These are phyloP conservation scores for Rhodeus uyekii DNA, from an alignment of 2,797 vertebrate genomes.

Conservation along the genomic window DNA sequence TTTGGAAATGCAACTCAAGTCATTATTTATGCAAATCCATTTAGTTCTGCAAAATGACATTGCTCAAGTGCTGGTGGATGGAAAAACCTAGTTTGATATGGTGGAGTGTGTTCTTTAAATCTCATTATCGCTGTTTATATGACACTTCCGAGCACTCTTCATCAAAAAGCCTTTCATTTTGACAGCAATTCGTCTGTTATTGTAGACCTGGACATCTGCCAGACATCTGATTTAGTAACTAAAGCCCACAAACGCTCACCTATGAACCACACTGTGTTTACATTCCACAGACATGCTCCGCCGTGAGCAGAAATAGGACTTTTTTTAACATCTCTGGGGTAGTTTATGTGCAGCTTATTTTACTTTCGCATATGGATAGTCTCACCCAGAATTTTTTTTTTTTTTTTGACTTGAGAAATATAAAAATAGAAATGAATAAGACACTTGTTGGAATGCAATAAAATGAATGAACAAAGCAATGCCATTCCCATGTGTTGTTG, in stretches of 20 bases:
- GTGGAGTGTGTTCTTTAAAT: conserved; percentile 12
- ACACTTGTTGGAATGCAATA: neutral
- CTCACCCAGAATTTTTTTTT: neutral
- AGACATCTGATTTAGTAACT: conserved; percentile 32
- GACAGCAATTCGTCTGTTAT: conserved; percentile 16
- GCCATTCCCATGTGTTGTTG: neutral
- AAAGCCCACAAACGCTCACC: conserved; percentile 42
- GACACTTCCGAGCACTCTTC: neutral
- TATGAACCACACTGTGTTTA: conserved; percentile 50
- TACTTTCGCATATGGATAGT: conserved; percentile 30
- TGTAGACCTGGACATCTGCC: conserved; percentile 1
- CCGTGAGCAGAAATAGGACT: conserved; percentile 40
- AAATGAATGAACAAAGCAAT: neutral
- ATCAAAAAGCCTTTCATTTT: conserved; percentile 24
- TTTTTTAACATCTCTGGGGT: conserved; percentile 14
- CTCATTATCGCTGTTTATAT: neutral
- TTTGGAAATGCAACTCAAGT: neutral
- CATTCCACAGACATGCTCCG: conserved; percentile 45
- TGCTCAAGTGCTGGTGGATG: neutral
- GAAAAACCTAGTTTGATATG: neutral
- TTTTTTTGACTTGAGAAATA: neutral
- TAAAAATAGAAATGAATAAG: neutral
- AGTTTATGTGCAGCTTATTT: conserved; percentile 29
- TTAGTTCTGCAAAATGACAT: conserved; percentile 12
- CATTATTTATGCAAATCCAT: conserved; percentile 21